Base-by-base conservation (phyloP, 1,140 invertebrate genomes). In the Oryzaephilus surinamensis region DNA sequence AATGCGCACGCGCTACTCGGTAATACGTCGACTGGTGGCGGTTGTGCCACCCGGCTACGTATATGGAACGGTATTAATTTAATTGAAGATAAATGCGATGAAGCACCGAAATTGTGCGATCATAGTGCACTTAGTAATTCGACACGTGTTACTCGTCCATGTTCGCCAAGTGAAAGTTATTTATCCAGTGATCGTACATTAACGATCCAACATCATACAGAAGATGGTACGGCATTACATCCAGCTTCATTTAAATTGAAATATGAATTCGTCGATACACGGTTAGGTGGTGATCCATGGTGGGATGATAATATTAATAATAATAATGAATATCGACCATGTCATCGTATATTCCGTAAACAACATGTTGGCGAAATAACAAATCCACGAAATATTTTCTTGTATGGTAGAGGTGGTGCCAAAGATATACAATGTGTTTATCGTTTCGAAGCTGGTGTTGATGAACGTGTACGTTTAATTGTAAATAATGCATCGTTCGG, bases 231-330 rank as follows among this genome's bases (percentile, higher is more conserved):
- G 6, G 78, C 77, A 13, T 66, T 79, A 3, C 76, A 78, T 51
- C 78, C 77, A 5, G 69, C 77, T 2, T 65, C 70, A 15, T 81
- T 79, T 51, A 64, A 70, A 19, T 53, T 81, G 19, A 73, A 81
- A 36, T 90, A 90, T 57, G 86, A 92, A 58, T 90, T 92, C 49
- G 76, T 90, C 2, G 82, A 87, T 54, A 86, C 84, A 0, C 62
- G 78, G 27, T 69, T 87, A 38, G 78, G 77, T 12, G 82, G 82
- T 2, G 77, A 81, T 32, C 60, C 66, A 0, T 79, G 73, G 75
- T 66, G 71, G 2, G 72, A 71, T 0, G n/a, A n/a, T n/a, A n/a
- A n/a, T n/a, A n/a, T n/a, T n/a, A n/a, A n/a, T n/a, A n/a, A n/a
- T n/a, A n/a, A n/a, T 24, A 52, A 34, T 12, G 26, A 47, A 24